These are phyloP conservation scores for Drosophila putrida DNA, from an alignment of 2,888 invertebrate species.

Conservation along the genomic window DNA sequence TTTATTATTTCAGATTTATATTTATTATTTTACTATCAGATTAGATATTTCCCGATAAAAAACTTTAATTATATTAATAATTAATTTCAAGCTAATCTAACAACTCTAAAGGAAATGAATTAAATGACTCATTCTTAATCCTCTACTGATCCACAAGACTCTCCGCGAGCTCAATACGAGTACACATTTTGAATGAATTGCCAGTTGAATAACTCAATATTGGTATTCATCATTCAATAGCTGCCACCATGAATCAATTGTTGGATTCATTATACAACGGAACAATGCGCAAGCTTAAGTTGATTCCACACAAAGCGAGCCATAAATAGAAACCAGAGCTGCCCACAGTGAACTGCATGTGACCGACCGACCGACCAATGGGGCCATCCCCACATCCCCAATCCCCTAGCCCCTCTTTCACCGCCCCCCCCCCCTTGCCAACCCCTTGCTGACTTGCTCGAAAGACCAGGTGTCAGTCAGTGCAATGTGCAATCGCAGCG, in stretches of 20 bases:
- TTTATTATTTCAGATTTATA: no score
- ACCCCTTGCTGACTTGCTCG: not conserved
- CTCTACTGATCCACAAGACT: no score
- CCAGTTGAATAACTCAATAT: slow-evolving; percentile 23
- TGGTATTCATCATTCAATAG: slow-evolving; percentile 11
- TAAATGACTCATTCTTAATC: no score
- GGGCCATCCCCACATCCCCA: not conserved
- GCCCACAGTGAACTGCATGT: slow-evolving; percentile 54
- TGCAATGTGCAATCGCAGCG: slow-evolving; percentile 62
- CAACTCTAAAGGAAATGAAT: no score
- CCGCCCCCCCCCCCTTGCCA: no score
- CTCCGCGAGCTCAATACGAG: no score
- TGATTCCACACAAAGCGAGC: slow-evolving; percentile 5
- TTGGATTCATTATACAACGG: slow-evolving; percentile 37
- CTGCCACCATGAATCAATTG: slow-evolving; percentile 29
- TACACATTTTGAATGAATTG: no score
- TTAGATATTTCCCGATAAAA: no score
- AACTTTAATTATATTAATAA: no score
- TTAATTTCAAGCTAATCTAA: no score
- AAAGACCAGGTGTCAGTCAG: slow-evolving; percentile 28
- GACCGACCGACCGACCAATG: slow-evolving; percentile 24
- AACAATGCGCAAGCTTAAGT: slow-evolving; percentile 21
- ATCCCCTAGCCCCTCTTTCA: not conserved
- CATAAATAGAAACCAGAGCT: slow-evolving; percentile 50
- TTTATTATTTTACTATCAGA: no score